Evolutionary conservation across 2,113 vertebrate genomes (phyloP).

Genomic region (Pedionomus torquatus): DNA sequence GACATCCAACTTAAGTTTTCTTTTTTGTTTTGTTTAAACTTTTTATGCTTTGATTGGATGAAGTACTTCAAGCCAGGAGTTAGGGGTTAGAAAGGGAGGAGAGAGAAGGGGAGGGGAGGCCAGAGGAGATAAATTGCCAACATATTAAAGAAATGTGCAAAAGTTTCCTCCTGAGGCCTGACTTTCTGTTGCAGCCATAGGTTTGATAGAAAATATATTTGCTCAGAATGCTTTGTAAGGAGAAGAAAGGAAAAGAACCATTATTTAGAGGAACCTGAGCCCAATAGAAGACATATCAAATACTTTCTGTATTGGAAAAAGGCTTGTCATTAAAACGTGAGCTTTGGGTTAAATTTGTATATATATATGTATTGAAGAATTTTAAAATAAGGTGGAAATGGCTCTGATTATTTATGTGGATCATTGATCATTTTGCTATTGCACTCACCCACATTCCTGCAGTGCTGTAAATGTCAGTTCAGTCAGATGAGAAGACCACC

Average conservation of each 20-base stretch:
- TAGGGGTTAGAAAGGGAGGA: neutral
- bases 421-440: neutral
- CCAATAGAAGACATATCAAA: neutral
- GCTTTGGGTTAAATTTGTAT: neutral
- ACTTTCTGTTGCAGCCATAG: neutral
- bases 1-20: constrained; percentile 21
- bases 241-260: neutral
- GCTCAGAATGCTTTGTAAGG: neutral
- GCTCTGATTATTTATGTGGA: neutral
- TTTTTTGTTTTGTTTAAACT: constrained; percentile 46
- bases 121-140: neutral
- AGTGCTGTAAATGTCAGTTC: neutral
- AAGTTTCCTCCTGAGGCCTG: neutral
- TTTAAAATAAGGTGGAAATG: neutral
- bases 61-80: constrained; percentile 23
- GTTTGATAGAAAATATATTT: constrained; percentile 19
- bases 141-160: neutral
- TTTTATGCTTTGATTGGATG: constrained; percentile 36
- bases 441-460: neutral
- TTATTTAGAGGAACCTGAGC: neutral
- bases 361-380: neutral
- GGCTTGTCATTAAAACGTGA: neutral
- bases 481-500: neutral
- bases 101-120: neutral
- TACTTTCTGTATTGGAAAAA: neutral